A percentile compares a stretch with the other conserved stretches of the same genome.
These are phyloP conservation scores for Archips xylosteana DNA, from an alignment of 2,888 invertebrate genomes.

Conservation along the genomic window DNA sequence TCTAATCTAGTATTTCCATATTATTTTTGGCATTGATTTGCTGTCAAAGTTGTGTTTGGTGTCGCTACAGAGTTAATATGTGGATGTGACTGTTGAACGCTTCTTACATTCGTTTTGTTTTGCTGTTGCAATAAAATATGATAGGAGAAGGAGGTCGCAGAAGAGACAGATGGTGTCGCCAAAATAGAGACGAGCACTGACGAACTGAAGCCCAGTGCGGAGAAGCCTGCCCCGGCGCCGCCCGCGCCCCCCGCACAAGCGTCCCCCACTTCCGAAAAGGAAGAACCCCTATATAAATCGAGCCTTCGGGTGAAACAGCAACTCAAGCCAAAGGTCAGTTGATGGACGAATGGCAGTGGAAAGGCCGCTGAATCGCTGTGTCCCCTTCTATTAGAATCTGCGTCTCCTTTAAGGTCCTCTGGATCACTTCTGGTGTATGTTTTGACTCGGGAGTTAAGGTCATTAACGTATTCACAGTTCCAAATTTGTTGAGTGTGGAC, in stretches of 20 bases:
- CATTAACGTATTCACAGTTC: not conserved
- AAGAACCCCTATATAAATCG: slow-evolving; percentile 81
- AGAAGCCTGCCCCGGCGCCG: slow-evolving; percentile 62
- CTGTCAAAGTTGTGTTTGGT: slow-evolving; percentile 60
- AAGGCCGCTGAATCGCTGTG: slow-evolving; percentile 55
- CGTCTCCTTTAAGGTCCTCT: slow-evolving; percentile 62
- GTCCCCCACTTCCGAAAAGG: slow-evolving; percentile 72
- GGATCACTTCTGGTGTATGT: slow-evolving; percentile 48
- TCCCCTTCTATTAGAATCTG: slow-evolving; percentile 71
- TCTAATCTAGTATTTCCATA: slow-evolving; percentile 50
- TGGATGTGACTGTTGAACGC: slow-evolving; percentile 60
- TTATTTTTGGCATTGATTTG: slow-evolving; percentile 69
- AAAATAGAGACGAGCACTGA: slow-evolving; percentile 81
- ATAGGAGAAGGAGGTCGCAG: slow-evolving; percentile 72
- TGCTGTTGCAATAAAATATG: slow-evolving; percentile 78
- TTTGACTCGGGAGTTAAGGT: not conserved
- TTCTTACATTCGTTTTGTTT: slow-evolving; percentile 65
- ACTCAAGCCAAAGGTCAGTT: slow-evolving; percentile 79
- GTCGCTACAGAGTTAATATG: slow-evolving; percentile 58
- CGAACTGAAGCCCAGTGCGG: slow-evolving; percentile 76
- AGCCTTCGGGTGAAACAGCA: slow-evolving; percentile 74
- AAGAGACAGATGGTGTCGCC: slow-evolving; percentile 69
- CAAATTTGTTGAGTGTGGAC: not conserved
- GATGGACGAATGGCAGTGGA: slow-evolving; percentile 48
- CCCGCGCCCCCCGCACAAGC: slow-evolving; percentile 61